These are phyloP conservation scores for Intellagama lesueurii DNA, from an alignment of 2,797 vertebrate species.

Conservation along the genomic window DNA sequence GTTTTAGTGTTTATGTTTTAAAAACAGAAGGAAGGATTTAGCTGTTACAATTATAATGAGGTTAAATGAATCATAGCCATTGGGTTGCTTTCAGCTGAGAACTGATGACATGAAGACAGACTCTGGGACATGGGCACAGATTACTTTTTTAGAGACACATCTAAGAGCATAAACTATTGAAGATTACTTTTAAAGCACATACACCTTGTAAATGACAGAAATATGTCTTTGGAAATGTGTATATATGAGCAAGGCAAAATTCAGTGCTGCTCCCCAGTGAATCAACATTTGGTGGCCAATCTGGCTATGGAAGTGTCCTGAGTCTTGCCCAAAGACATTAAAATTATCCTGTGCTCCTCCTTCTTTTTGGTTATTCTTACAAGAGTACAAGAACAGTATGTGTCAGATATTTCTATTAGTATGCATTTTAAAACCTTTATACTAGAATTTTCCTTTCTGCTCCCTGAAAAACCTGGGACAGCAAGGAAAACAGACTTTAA, in stretches of 20 bases:
- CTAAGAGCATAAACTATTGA: neutral
- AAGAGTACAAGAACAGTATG: neutral
- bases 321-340: neutral
- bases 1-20: constrained; percentile 44
- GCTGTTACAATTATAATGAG: constrained; percentile 41
- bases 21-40: neutral
- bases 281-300: neutral
- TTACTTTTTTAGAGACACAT: neutral
- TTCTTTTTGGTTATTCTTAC: neutral
- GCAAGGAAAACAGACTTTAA: neutral
- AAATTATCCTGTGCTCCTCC: neutral
- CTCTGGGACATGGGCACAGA: neutral
- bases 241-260: neutral
- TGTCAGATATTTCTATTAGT: neutral
- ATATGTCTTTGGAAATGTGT: neutral
- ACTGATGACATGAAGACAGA: neutral
- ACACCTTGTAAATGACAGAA: neutral
- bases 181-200: no score
- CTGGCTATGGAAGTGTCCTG: neutral
- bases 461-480: neutral
- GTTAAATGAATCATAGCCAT: constrained; percentile 1
- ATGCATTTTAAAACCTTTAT: neutral
- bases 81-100: neutral
- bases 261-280: neutral
- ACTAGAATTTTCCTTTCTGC: neutral